Conservation (phyloP, 2,888 invertebrate genomes). For the Rutpela maculata region DNA sequence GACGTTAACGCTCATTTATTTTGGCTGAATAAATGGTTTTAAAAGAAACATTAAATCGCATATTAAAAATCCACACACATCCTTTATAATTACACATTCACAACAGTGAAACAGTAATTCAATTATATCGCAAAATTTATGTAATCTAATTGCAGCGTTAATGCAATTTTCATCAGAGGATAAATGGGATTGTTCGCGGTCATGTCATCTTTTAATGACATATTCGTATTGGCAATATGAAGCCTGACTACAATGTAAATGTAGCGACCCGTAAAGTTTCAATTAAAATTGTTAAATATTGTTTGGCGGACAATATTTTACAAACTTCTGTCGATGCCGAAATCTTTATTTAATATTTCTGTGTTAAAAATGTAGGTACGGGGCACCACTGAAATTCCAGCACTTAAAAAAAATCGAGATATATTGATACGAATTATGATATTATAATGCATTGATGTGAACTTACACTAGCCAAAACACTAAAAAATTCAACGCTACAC, state of each 20-base stretch:
- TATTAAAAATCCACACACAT: slow-evolving; percentile 21
- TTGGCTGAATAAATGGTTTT: neutral
- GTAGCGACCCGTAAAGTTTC: slow-evolving; percentile 38
- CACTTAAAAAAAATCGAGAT: too few relatives aligned
- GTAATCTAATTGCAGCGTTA: slow-evolving; percentile 61
- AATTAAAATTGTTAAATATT: slow-evolving; percentile 41
- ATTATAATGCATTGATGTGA: too few relatives aligned
- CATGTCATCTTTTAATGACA: slow-evolving; percentile 61
- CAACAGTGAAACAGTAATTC: slow-evolving; percentile 58
- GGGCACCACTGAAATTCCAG: too few relatives aligned
- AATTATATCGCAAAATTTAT: slow-evolving; percentile 60
- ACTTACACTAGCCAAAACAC: too few relatives aligned
- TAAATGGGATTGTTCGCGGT: slow-evolving; percentile 61
- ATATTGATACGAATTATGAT: too few relatives aligned
- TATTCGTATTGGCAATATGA: slow-evolving; percentile 53
- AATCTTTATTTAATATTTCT: neutral
- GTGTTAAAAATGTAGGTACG: too few relatives aligned
- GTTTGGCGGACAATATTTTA: slow-evolving; percentile 5
- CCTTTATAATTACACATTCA: slow-evolving; percentile 52
- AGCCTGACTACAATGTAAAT: slow-evolving; percentile 24
- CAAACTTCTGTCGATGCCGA: neutral
- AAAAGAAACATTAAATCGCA: neutral
- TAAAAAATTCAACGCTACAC: too few relatives aligned
- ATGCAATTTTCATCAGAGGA: slow-evolving; percentile 61
- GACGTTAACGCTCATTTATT: neutral